Conservation (phyloP, 2,797 vertebrate genomes). For the Leucoraja ocellata region DNA sequence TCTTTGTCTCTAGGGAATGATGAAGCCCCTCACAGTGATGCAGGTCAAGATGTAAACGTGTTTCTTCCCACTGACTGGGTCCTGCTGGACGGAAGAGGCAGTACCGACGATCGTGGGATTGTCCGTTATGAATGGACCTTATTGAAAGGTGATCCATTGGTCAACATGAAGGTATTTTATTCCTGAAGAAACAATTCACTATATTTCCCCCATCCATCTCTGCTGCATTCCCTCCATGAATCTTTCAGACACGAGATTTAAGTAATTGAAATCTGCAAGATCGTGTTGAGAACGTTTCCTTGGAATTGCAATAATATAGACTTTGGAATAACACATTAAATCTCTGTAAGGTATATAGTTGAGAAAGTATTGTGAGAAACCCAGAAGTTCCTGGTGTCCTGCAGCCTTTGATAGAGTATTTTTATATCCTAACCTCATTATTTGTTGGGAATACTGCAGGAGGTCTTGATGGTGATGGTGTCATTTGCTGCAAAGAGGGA, state of each 20-base stretch:
- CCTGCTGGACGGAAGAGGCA: constrained; percentile 82
- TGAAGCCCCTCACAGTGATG: constrained; percentile 75
- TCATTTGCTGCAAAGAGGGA: background rate
- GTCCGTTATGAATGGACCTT: constrained; percentile 76
- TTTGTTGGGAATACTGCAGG: no score
- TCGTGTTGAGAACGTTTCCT: no score
- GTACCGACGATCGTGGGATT: constrained; percentile 78
- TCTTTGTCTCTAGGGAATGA: constrained; percentile 58
- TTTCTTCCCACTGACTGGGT: constrained; percentile 84
- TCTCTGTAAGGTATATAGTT: no score
- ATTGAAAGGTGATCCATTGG: constrained; percentile 68
- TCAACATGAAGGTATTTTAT: constrained; percentile 77
- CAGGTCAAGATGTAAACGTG: constrained; percentile 80
- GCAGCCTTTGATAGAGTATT: no score
- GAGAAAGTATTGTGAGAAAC: no score
- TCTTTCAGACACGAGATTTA: background rate
- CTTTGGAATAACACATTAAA: no score
- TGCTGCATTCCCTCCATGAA: background rate
- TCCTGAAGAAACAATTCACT: background rate
- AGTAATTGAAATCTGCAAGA: no score
- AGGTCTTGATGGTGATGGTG: no score
- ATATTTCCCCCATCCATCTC: background rate
- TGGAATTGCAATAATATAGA: no score
- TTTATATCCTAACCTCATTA: no score
- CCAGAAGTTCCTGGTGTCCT: no score